Evolutionary conservation across 64 coral and sea anemone species (phyloP), one percentile per base, ranked within the genome.

Genomic region (Actinia tenebrosa): DNA sequence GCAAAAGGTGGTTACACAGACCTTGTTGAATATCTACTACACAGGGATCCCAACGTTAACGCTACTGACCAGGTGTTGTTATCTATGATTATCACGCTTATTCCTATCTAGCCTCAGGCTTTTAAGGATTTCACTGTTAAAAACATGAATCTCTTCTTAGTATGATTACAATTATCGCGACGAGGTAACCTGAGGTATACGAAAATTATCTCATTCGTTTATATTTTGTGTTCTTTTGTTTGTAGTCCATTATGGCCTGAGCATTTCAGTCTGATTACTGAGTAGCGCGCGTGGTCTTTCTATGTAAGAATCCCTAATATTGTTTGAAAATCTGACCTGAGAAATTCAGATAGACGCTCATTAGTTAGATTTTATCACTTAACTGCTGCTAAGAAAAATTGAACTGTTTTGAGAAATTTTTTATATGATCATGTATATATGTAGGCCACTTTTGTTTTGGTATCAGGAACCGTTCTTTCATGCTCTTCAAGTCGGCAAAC

Each of bases 1-100:
- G 89, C 93, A 16, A 98, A 98, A 66, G 95, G 95, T 79, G 95
- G 95, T 0, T 98, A 92, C 86, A 87, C 80, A 44, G 92, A 92
- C 25, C 92, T 92, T 2, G 95, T 94, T 0, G 87, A 94, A 8
- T 89, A 84, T 82, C 81, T 98, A 0, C 53, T 98, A 56, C 72
- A 91, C 25, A 84, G 87, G 47, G 95, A 94, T 30, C 92, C 95
- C 11, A 91, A 92, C 44, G 77, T 98, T 13, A 98, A 98, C 79
- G 87, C 81, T 13, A 92, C 88, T 45, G 95, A 98, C 80, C 95
- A 98, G 95, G 95, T 98, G 75, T 1, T 71, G 55, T 14, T 69
- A 27, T 27, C 47, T n/a, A 66, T 43, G 26, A 44, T 16, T 80
- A 10, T 54, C 13, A 72, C 8, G 37, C 66, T n/a, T 46, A 45